Base-by-base conservation (phyloP, 2,888 invertebrate species). In the Drosophila paranaensis region DNA sequence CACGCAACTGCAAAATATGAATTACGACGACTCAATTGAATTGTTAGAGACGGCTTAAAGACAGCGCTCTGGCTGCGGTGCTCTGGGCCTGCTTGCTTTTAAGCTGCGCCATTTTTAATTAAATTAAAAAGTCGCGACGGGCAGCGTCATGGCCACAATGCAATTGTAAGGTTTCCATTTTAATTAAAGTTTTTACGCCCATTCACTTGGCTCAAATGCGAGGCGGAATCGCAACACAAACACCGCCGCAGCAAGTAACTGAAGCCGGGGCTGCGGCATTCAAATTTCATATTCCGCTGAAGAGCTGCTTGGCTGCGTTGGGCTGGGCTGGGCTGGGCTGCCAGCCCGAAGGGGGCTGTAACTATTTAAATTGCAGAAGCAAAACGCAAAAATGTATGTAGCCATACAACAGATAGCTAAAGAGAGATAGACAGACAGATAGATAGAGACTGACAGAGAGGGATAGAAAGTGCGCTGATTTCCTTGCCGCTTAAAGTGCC, bases 101-200 rank as follows among this genome's bases (percentile, higher is more conserved):
- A 45, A 27, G 43, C 60, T 60, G 30, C 45, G 48, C 55, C 57
- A 60, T 77, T 77, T 77, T 84, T 84, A 84, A 84, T 84, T 84
- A 79, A 87, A 84, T 87, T 85, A 87, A 84, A 87, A 84, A 70
- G 81, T 81, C 77, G 64, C 70, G 61, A 58, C 69, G 77, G 54
- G 33, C 64, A 62, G 62, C 61, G 56, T 33, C 65, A 68, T 55
- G 55, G 56, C 70, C 76, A 74, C 87, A 84, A 79, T 88, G 85
- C 84, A 88, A 84, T 84, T 85, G 85, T 88, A 85, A 71, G 89
- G 89, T 60, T 85, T 85, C 87, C 84, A 77, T 87, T 85, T 85
- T 85, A 88, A 85, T 85, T 85, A 88, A 86, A 85, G 87, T 85
- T 85, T 81, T 81, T 79, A 79, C 84, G 83, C 81, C 83, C 77